phyloP scores from a whole-genome alignment of 2,113 vertebrate species.

The Chaenogobius annularis region DNA sequence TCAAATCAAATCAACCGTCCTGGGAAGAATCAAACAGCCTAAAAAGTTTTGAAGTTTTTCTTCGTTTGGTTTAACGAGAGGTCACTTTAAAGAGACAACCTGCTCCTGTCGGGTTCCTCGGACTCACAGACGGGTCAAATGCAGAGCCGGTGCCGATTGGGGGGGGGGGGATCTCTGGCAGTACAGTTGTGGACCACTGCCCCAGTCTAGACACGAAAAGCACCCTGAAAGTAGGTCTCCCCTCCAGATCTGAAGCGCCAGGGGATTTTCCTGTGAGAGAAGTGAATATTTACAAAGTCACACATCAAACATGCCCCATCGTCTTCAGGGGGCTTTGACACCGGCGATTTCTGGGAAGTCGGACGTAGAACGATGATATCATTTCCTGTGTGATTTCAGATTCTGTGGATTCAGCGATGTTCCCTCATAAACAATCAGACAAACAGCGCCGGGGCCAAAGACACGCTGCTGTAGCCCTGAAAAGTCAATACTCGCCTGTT shows the following conservation, averaged over 20 bases:
- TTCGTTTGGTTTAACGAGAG: too few relatives aligned
- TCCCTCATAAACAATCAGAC: slow-evolving; percentile 5
- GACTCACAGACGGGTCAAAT: too few relatives aligned
- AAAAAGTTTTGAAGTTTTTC: too few relatives aligned
- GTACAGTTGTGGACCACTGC: too few relatives aligned
- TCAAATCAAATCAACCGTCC: too few relatives aligned
- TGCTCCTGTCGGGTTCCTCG: too few relatives aligned
- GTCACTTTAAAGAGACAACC: too few relatives aligned
- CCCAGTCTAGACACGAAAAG: too few relatives aligned
- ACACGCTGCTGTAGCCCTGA: background rate
- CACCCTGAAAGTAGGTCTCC: background rate
- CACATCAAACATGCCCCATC: background rate
- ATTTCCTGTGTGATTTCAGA: slow-evolving; percentile 3
- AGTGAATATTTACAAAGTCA: background rate
- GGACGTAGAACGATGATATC: background rate
- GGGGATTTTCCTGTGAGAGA: background rate
- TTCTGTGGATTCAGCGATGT: background rate
- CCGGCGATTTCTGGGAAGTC: background rate
- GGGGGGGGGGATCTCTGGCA: too few relatives aligned
- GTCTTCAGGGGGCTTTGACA: background rate
- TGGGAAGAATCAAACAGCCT: too few relatives aligned
- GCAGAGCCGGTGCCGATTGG: too few relatives aligned
- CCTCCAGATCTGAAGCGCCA: background rate
- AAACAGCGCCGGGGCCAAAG: background rate
- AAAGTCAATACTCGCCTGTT: background rate